Evolutionary conservation across 2,797 vertebrate species (phyloP).

Genomic region (Poliocrania exsul): DNA sequence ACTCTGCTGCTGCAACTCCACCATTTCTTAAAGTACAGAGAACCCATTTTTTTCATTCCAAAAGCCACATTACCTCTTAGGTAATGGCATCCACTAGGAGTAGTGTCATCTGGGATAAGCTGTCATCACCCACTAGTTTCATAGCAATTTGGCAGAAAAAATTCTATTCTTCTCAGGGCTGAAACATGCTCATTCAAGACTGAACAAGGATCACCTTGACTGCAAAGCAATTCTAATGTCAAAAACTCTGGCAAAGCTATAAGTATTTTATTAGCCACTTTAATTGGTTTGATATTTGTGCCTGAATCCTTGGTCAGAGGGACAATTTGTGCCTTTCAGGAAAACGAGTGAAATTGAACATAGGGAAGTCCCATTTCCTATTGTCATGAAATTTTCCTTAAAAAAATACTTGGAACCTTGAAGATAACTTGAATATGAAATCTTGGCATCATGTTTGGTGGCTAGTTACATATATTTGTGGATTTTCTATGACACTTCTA

Average conservation of each 20-base stretch:
- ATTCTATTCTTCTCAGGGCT: not conserved
- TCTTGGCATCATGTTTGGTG: not conserved
- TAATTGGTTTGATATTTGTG: not conserved
- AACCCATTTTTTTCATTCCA: not conserved
- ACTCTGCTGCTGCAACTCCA: not conserved
- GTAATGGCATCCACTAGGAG: not conserved
- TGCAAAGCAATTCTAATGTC: not conserved
- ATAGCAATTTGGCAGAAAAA: not conserved
- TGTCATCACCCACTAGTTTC: not conserved
- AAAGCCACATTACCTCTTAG: fast-evolving
- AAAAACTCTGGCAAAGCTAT: not conserved
- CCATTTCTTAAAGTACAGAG: not conserved
- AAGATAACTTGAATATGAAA: not conserved
- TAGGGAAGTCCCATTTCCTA: not conserved
- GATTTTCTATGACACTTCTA: not conserved
- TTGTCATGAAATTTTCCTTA: not conserved
- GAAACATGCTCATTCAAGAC: not conserved
- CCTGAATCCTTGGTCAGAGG: not conserved
- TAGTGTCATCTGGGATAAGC: not conserved
- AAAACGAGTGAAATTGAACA: not conserved
- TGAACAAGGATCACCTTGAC: not conserved
- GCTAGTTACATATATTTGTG: not conserved
- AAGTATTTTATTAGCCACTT: not conserved
- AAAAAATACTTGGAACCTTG: not conserved
- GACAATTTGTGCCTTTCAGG: not conserved